A percentile compares a stretch with the other conserved stretches of the same genome.
These are phyloP conservation scores for Halcyon chelicuti DNA, from an alignment of 2,797 vertebrate genomes.

Conservation along the genomic window DNA sequence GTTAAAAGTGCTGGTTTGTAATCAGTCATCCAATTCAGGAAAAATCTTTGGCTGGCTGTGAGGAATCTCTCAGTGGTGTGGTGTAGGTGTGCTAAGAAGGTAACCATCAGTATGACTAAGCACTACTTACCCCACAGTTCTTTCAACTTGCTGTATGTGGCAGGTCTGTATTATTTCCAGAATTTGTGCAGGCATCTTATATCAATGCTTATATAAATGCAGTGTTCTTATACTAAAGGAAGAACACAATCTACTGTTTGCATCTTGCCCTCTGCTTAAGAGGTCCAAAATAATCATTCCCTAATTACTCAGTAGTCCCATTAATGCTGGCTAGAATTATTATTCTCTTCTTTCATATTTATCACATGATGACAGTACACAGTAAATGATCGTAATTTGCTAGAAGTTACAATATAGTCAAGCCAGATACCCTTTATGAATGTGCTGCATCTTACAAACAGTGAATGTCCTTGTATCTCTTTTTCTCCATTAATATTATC, in stretches of 20 bases:
- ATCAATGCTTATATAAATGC: not conserved
- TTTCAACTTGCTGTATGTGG: not conserved
- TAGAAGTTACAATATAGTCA: not conserved
- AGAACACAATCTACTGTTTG: not conserved
- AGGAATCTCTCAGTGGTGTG: not conserved
- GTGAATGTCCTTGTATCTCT: not conserved
- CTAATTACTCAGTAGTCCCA: not conserved
- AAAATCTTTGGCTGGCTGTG: not conserved
- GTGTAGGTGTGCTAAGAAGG: not conserved
- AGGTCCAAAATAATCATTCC: not conserved
- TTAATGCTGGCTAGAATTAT: not conserved
- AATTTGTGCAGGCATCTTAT: not conserved
- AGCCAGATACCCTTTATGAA: not conserved
- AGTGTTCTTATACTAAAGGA: not conserved
- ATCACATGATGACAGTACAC: not conserved
- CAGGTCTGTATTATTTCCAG: not conserved
- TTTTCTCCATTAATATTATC: not conserved
- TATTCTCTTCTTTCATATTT: not conserved
- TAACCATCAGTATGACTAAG: not conserved
- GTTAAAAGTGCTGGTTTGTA: not conserved
- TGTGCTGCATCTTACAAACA: not conserved
- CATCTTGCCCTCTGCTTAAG: not conserved
- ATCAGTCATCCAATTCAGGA: accelerated
- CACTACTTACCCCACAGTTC: not conserved
- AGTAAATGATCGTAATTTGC: not conserved